Percentiles rank a stretch among this genome's conserved stretches.
These are phyloP conservation scores for Temnothorax unifasciatus DNA, from an alignment of 2,888 invertebrate genomes.

Conservation along the genomic window DNA sequence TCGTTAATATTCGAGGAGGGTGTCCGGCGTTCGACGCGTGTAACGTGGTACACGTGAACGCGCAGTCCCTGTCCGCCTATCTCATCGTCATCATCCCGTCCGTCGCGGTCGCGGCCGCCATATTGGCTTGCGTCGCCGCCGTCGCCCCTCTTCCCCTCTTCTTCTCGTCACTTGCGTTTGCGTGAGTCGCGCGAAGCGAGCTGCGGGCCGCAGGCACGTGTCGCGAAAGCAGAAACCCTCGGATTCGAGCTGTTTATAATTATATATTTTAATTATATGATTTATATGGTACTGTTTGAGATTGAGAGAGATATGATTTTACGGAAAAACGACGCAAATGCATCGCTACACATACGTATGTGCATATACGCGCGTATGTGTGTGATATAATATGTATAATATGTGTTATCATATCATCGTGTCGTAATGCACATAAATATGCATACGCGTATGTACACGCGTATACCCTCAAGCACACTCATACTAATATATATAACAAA, in stretches of 20 bases:
- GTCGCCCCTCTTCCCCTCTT: neutral
- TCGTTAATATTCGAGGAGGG: neutral
- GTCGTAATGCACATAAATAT: too few species aligned
- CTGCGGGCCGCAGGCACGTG: neutral
- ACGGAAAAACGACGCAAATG: neutral
- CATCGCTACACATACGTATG: neutral
- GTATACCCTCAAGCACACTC: too few species aligned
- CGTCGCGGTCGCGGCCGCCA: neutral
- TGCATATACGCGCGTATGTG: too few species aligned
- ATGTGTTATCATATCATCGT: too few species aligned
- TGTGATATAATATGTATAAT: too few species aligned
- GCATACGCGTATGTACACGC: too few species aligned
- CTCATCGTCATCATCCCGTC: neutral
- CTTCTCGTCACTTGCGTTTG: neutral
- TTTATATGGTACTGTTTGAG: too few species aligned
- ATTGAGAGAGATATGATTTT: neutral
- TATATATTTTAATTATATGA: too few species aligned
- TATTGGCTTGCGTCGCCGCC: neutral
- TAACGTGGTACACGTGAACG: neutral
- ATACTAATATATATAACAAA: too few species aligned
- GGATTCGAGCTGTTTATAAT: neutral
- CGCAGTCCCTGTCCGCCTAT: too few species aligned
- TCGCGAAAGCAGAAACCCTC: neutral
- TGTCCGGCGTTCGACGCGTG: neutral
- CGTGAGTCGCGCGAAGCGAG: neutral